Base-by-base conservation (phyloP, 2,888 invertebrate species). In the Leistus spinibarbis region DNA sequence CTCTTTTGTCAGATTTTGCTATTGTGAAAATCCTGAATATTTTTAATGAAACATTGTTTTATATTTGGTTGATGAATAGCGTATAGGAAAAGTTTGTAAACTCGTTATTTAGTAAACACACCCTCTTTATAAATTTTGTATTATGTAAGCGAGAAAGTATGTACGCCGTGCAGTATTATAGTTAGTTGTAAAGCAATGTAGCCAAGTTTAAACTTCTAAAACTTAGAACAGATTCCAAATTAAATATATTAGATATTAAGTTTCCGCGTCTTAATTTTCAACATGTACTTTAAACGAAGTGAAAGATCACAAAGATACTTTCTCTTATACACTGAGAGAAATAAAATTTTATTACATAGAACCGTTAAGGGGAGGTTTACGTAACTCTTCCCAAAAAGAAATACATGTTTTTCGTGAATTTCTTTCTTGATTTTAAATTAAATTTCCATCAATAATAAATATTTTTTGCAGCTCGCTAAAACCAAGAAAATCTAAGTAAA, bases 121-220 rank as follows among this genome's bases (percentile, higher is more conserved):
- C 40, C 57, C 69, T 69, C 69, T 69, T 69, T 69, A 69, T 69
- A 69, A 69, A 69, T 69, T 60, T 60, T 69, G 69, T 69, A 69
- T 69, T 69, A 60, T 69, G 57, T 69, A 27, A 60, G n/a, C n/a
- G n/a, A n/a, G n/a, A n/a, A 69, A 69, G 69, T 57, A 27, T 27
- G 69, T 57, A 69, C 27, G 69, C 56, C 60, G 69, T 60, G 23
- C 7, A 22, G 65, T 23, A 20, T 20, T 19, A 68, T 57, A 24
- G 56, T n/a, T 40, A 10, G 40, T 40, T 40, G 40, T 40, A 13
- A 40, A 69, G 56, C 23, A 16, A 27, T 3, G 19, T 13, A 27
- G 9, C 60, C 56, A 69, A 69, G 24, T 69, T 69, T 68, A 54
- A 56, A 56, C 27, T 68, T 69, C 40, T 20, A 24, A 20, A 69